Percentiles rank a stretch among this genome's conserved stretches.
Conservation (phyloP, 2,888 invertebrate species). For the Cyclophora punctaria region DNA sequence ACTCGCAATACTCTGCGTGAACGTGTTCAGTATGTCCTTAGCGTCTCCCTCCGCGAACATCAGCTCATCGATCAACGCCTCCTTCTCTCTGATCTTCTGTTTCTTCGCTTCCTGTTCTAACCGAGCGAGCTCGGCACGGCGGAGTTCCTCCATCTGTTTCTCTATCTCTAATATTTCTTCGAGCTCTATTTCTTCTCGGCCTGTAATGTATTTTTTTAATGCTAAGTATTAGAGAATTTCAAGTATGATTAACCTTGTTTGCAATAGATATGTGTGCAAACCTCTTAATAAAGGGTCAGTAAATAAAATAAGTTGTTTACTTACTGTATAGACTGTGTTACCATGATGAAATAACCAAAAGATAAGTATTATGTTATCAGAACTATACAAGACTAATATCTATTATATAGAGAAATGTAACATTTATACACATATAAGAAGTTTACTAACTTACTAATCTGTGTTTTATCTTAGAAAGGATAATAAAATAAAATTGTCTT, state of each 20-base stretch:
- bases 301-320: no score
- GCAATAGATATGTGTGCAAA: no score
- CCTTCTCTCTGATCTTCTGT: slow-evolving; percentile 89
- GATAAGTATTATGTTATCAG: no score
- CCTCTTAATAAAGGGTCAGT: no score
- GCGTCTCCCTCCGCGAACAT: slow-evolving; percentile 95
- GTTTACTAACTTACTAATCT: no score
- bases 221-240: neutral
- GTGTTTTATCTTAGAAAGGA: no score
- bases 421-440: no score
- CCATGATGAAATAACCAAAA: no score
- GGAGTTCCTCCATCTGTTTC: slow-evolving; percentile 82
- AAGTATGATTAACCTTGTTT: no score
- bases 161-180: slow-evolving; percentile 90
- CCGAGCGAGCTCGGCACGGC: slow-evolving; percentile 81
- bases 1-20: slow-evolving; percentile 81
- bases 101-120: slow-evolving; percentile 83
- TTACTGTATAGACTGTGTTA: no score
- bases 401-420: no score
- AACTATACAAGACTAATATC: no score
- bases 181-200: slow-evolving; percentile 88
- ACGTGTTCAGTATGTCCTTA: slow-evolving; percentile 88
- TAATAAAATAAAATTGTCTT: slow-evolving; percentile 13
- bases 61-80: slow-evolving; percentile 94
- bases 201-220: slow-evolving; percentile 30